Evolutionary conservation across 1,140 invertebrate species (phyloP), one percentile per base, ranked within the genome.

Genomic region (Drosophila kikkawai): DNA sequence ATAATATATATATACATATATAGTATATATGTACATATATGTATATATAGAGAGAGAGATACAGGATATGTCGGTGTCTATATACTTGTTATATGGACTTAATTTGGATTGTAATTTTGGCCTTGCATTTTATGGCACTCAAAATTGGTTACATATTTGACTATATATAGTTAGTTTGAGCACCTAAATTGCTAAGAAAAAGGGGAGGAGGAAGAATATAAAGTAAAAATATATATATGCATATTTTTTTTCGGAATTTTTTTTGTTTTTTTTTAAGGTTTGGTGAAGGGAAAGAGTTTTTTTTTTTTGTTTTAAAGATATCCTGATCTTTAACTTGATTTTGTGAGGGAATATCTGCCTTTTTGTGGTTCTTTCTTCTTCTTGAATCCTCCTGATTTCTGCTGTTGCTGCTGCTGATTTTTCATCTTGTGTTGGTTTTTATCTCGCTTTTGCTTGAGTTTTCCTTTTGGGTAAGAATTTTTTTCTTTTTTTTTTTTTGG

Each of bases 141-240:
- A 91, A 91, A 91, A 82, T 82, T 71, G 13, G 51, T 82, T 82
- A 82, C 80, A 87, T 82, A 87, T 86, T 87, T 86, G 82, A 84
- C 75, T 87, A 80, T 84, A 84, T 83, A 84, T 80, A 83, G 80
- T 83, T 80, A 76, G 75, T 82, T 79, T 81, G 79, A 80, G 80
- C 82, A 91, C 91, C 88, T 92, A 92, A 91, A 92, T 91, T 90
- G 91, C 91, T 92, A 92, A 91, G 88, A 91, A 79, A 92, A 55
- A 91, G 77, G 91, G 90, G 80, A 79, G 82, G 76, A 81, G 81
- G 82, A 82, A 91, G 82, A 91, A 92, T 91, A 92, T 91, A 91
- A 92, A 92, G 82, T 86, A 92, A 92, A 92, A 92, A 92, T 92
- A 91, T 87, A 85, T 91, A 78, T 85, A 81, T 85, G 74, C 79